phyloP scores from a whole-genome alignment of 2,888 invertebrate genomes.

The Trimorus sp. region DNA sequence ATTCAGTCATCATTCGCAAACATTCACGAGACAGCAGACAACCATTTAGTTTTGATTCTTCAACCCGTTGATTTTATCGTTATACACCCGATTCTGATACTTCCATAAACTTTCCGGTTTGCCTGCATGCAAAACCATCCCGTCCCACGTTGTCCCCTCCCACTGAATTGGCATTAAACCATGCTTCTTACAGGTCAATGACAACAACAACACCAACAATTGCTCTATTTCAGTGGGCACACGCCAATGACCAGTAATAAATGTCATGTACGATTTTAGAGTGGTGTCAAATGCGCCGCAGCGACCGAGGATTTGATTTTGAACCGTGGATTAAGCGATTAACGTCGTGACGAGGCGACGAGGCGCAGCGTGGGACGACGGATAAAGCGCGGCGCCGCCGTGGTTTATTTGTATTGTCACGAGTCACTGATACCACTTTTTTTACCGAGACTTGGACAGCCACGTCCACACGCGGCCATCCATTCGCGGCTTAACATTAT shows the following conservation, averaged over 20 bases:
- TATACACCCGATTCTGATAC: no score
- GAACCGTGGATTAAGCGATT: conserved; percentile 34
- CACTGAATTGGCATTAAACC: conserved; percentile 76
- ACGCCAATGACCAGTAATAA: conserved; percentile 45
- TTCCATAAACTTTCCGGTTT: no score
- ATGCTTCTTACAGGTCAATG: conserved; percentile 79
- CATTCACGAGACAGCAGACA: no score
- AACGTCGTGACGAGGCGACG: conserved; percentile 35
- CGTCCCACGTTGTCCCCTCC: conserved; percentile 49
- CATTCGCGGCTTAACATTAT: conserved; percentile 27
- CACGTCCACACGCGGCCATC: conserved; percentile 17
- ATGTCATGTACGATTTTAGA: conserved; percentile 59
- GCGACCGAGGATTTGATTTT: conserved; percentile 46
- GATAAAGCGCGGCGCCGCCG: conserved; percentile 29
- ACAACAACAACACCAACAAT: conserved; percentile 36
- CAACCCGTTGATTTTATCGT: no score
- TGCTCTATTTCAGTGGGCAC: conserved; percentile 50
- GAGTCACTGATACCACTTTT: conserved; percentile 42
- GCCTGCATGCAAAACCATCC: conserved; percentile 22
- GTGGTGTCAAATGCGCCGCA: conserved; percentile 48
- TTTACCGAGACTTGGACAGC: conserved; percentile 15
- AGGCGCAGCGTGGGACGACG: conserved; percentile 53
- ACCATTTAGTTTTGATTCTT: no score
- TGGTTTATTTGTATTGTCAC: conserved; percentile 22
- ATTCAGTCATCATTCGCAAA: no score